phyloP scores from a whole-genome alignment of 2,797 vertebrate species.

The Sparus aurata region DNA sequence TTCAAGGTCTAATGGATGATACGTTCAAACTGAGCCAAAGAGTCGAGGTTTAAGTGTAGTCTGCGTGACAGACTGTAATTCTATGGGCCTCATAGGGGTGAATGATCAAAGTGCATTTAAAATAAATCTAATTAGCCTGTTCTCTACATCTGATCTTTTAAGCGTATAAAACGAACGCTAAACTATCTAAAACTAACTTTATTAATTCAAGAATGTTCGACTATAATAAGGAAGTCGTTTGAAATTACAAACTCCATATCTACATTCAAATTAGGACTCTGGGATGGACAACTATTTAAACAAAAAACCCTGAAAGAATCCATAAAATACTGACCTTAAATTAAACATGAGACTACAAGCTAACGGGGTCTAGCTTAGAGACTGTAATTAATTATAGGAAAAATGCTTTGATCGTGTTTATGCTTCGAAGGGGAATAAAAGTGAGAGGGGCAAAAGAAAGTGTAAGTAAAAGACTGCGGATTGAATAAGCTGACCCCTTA shows the following conservation, averaged over 20 bases:
- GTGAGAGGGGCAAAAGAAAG: conserved; percentile 43
- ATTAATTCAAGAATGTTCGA: not conserved
- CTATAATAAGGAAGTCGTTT: not conserved
- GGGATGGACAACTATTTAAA: conserved; percentile 29
- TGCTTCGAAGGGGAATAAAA: conserved; percentile 64
- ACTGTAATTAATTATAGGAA: conserved; percentile 65
- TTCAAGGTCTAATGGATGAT: conserved; percentile 56
- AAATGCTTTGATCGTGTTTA: conserved; percentile 71
- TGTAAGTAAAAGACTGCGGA: conserved; percentile 60
- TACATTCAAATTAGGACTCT: conserved; percentile 21
- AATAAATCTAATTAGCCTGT: conserved; percentile 35
- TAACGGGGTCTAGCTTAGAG: conserved; percentile 49
- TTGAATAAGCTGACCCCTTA: conserved; percentile 69
- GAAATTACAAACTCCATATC: not conserved
- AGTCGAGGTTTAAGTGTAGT: conserved; percentile 24
- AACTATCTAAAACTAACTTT: not conserved
- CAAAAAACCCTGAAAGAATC: conserved; percentile 38
- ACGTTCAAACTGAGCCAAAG: conserved; percentile 37
- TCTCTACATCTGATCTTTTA: not conserved
- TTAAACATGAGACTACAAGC: conserved; percentile 58
- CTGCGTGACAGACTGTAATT: conserved; percentile 25
- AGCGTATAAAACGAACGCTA: not conserved
- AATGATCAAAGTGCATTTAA: conserved; percentile 16
- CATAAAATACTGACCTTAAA: conserved; percentile 53
- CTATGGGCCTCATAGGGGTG: not conserved